Conservation (phyloP, 2,113 vertebrate species). For the Catharus fuscescens region DNA sequence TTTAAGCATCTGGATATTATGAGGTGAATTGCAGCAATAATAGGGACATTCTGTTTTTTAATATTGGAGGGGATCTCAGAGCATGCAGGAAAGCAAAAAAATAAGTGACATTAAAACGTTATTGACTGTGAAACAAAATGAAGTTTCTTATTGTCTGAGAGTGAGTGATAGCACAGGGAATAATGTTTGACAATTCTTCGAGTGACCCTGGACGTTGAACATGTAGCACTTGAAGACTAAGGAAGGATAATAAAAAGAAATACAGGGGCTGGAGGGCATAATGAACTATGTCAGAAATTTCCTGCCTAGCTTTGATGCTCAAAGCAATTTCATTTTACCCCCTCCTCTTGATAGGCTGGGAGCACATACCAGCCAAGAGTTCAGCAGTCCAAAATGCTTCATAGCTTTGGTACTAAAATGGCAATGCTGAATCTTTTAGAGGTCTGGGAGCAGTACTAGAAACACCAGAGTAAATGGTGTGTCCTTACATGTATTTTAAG, state of each 20-base stretch:
- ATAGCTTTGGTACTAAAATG: not conserved
- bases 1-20: constrained; percentile 5
- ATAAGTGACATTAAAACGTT: constrained; percentile 40
- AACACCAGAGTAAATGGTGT: not conserved
- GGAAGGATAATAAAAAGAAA: constrained; percentile 60
- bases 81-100: not conserved
- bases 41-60: constrained; percentile 2
- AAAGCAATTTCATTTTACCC: constrained; percentile 8
- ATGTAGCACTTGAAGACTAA: constrained; percentile 20
- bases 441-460: not conserved
- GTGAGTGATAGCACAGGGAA: constrained; percentile 13
- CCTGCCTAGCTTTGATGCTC: constrained; percentile 7
- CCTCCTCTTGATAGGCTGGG: not conserved
- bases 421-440: not conserved
- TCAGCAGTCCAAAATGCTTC: not conserved
- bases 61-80: not conserved
- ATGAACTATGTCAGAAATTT: constrained; percentile 59
- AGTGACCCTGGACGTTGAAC: constrained; percentile 40
- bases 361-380: not conserved
- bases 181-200: constrained; percentile 17
- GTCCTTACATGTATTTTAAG: not conserved
- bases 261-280: constrained; percentile 46
- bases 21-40: constrained; percentile 35
- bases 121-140: constrained; percentile 53
- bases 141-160: constrained; percentile 45